Evolutionary conservation across 2,888 invertebrate genomes (phyloP).

Genomic region (Parapristionchus giblindavisi): DNA sequence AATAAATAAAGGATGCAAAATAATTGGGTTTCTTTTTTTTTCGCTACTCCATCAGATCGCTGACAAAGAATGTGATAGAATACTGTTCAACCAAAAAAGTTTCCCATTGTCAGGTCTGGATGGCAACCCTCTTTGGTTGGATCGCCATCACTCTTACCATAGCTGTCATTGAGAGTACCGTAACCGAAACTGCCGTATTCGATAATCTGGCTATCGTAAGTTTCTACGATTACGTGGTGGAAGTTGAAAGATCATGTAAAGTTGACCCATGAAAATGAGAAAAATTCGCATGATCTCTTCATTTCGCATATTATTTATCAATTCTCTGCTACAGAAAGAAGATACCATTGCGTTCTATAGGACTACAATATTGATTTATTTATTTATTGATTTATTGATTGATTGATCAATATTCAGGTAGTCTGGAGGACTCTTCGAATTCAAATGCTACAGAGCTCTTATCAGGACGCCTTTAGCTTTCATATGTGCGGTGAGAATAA

Average conservation of each 20-base stretch:
- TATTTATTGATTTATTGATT: background rate
- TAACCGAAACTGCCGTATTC: background rate
- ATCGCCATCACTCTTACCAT: conserved; percentile 16
- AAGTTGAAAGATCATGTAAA: too few relatives aligned
- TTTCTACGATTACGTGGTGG: background rate
- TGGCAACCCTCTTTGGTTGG: conserved; percentile 18
- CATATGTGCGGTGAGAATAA: background rate
- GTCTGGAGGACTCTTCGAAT: conserved; percentile 17
- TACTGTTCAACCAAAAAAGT: background rate
- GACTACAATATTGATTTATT: too few relatives aligned
- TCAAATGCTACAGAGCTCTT: conserved; percentile 11
- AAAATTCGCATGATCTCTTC: too few relatives aligned
- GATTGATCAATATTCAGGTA: background rate
- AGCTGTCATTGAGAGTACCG: background rate
- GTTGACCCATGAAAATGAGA: too few relatives aligned
- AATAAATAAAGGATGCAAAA: too few relatives aligned
- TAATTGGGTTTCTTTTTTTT: too few relatives aligned
- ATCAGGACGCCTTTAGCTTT: background rate
- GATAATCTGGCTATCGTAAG: background rate
- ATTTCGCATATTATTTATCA: too few relatives aligned
- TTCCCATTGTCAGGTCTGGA: background rate
- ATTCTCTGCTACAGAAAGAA: too few relatives aligned
- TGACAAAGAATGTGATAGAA: background rate
- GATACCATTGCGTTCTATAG: too few relatives aligned
- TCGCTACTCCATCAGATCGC: background rate